Evolutionary conservation across 2,797 vertebrate genomes (phyloP).

Genomic region (Platalea minor): DNA sequence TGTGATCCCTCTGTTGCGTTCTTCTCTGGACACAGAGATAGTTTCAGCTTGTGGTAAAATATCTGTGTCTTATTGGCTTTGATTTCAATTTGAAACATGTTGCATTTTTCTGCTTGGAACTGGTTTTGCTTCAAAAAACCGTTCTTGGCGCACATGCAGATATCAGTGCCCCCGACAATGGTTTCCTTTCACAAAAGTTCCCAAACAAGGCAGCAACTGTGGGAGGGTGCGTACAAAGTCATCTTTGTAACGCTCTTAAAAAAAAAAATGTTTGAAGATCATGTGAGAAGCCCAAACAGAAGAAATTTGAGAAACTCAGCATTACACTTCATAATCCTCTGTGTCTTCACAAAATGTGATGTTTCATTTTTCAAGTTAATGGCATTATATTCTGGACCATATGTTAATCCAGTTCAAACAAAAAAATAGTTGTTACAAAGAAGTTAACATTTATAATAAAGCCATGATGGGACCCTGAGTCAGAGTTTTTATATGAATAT

Average conservation of each 20-base stretch:
- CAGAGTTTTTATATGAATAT: not conserved
- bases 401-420: not conserved
- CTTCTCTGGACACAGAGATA: fast-evolving
- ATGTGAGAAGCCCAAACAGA: not conserved
- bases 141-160: not conserved
- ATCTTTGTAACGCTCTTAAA: constrained; percentile 1
- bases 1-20: fast-evolving
- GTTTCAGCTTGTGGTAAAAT: not conserved
- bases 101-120: not conserved
- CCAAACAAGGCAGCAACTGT: not conserved
- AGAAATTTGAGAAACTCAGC: not conserved
- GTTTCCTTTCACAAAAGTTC: constrained; percentile 20
- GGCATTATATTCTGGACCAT: not conserved
- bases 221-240: not conserved
- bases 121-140: not conserved
- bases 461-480: not conserved
- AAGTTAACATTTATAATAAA: not conserved
- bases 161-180: not conserved
- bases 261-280: not conserved
- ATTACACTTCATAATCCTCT: not conserved
- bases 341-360: not conserved
- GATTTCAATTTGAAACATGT: not conserved
- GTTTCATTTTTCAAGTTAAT: not conserved
- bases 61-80: not conserved
- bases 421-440: not conserved